Conservation (phyloP, 1,140 invertebrate species). For the Colletes latitarsis region DNA sequence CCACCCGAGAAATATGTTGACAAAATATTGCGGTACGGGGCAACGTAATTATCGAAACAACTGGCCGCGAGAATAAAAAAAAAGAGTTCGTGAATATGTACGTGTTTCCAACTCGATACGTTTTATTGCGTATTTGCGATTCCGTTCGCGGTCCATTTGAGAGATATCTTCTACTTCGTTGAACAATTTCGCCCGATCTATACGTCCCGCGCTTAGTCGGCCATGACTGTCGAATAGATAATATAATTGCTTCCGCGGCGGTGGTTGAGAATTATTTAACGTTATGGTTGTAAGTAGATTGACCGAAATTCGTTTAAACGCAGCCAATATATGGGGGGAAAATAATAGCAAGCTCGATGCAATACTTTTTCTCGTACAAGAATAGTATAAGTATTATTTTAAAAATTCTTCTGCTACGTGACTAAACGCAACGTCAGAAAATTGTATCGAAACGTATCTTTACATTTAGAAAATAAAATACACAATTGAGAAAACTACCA, state of each 20-base stretch:
- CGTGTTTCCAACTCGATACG: slow-evolving; percentile 14
- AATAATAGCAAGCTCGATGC: too few relatives aligned
- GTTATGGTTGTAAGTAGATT: too few relatives aligned
- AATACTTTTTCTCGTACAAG: too few relatives aligned
- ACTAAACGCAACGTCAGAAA: too few relatives aligned
- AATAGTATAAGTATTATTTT: too few relatives aligned
- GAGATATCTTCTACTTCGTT: slow-evolving; percentile 5
- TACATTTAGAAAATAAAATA: too few relatives aligned
- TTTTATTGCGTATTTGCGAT: slow-evolving; percentile 21
- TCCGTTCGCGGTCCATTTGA: slow-evolving; percentile 39
- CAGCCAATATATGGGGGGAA: too few relatives aligned
- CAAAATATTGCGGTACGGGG: slow-evolving; percentile 11
- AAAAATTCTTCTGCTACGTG: too few relatives aligned
- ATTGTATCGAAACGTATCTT: too few relatives aligned
- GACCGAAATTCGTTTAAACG: too few relatives aligned
- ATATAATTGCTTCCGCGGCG: slow-evolving; percentile 44
- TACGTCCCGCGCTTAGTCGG: background rate
- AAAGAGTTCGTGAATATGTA: background rate
- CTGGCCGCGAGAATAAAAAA: background rate
- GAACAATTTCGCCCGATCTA: slow-evolving; percentile 7
- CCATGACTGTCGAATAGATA: background rate
- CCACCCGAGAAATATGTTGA: slow-evolving; percentile 16
- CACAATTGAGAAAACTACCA: too few relatives aligned
- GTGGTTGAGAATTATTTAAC: slow-evolving; percentile 5
- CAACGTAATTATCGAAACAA: slow-evolving; percentile 21